phyloP scores from a whole-genome alignment of 1,140 invertebrate species.

The Eulimnadia texana region DNA sequence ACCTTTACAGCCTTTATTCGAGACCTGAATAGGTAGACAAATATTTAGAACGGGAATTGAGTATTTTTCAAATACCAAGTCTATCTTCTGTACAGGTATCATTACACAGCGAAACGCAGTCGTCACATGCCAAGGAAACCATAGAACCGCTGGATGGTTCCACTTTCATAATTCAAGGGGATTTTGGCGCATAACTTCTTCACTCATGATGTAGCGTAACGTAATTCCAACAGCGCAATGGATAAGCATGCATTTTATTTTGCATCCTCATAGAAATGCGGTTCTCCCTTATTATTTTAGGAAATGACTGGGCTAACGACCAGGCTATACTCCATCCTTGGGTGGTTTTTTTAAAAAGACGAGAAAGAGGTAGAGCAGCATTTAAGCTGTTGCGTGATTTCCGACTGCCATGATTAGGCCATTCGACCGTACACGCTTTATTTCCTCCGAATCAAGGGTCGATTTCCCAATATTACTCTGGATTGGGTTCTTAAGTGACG shows the following conservation, averaged over 20 bases:
- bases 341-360: not conserved
- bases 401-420: not conserved
- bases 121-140: not conserved
- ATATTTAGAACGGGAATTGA: not conserved
- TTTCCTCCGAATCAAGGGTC: not conserved
- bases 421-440: not conserved
- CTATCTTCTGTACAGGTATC: not conserved
- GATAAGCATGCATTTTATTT: not conserved
- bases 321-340: not conserved
- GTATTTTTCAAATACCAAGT: not conserved
- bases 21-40: not conserved
- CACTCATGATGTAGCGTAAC: not conserved
- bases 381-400: not conserved
- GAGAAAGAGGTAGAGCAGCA: not conserved
- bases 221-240: too few relatives aligned
- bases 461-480: not conserved
- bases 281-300: not conserved
- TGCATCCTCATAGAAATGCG: not conserved
- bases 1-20: not conserved
- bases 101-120: not conserved
- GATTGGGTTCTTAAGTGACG: not conserved
- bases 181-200: not conserved
- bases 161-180: not conserved
- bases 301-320: not conserved
- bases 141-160: not conserved